Evolutionary conservation across 2,113 vertebrate genomes (phyloP).

Genomic region (Romanogobio albipinnatus): DNA sequence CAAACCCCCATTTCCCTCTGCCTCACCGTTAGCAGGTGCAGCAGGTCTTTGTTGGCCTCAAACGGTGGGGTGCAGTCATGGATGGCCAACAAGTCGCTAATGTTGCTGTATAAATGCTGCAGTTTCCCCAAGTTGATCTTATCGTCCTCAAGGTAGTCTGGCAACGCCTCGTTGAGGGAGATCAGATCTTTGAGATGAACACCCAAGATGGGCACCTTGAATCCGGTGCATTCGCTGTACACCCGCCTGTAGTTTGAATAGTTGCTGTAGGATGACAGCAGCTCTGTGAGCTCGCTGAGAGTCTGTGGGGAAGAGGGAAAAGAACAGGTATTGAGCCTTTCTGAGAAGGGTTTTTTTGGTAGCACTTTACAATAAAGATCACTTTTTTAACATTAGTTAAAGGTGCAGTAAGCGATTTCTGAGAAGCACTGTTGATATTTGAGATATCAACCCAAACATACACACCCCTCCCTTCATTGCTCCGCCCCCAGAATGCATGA

Average conservation of each 20-base stretch:
- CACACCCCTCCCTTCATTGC: no score
- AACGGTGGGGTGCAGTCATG: slow-evolving; percentile 80
- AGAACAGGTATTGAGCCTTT: neutral
- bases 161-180: slow-evolving; percentile 85
- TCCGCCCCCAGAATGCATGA: no score
- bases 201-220: slow-evolving; percentile 88
- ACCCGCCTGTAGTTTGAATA: slow-evolving; percentile 84
- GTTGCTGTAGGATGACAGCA: slow-evolving; percentile 88
- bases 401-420: no score
- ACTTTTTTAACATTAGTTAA: neutral
- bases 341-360: neutral
- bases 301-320: slow-evolving; percentile 66
- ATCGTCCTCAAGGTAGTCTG: slow-evolving; percentile 81
- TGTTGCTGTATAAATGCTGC: slow-evolving; percentile 86
- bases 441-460: no score
- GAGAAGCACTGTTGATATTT: no score
- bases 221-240: slow-evolving; percentile 81
- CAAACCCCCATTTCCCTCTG: neutral
- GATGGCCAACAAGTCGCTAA: slow-evolving; percentile 81
- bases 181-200: slow-evolving; percentile 93
- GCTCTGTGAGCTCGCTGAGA: slow-evolving; percentile 86
- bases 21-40: slow-evolving; percentile 87
- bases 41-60: slow-evolving; percentile 85
- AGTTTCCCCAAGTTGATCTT: slow-evolving; percentile 88
- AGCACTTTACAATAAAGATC: neutral